Base-by-base conservation (phyloP, 1,140 invertebrate species). In the Ctenoplectra terminalis region DNA sequence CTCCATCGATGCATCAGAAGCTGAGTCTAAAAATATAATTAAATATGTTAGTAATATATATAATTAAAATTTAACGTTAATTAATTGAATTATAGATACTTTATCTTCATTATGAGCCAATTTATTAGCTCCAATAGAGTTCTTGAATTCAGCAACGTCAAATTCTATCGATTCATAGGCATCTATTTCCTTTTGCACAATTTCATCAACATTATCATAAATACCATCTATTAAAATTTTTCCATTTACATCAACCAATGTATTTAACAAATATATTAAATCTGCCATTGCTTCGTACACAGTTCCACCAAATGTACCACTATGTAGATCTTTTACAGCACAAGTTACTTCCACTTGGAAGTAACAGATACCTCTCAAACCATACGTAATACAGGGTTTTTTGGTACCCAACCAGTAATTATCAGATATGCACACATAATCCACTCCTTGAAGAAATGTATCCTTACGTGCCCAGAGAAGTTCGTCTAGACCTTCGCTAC, bases 321-420 rank as follows among this genome's bases (percentile, higher is more conserved):
- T 99, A 92, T 99, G 99, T 23, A 99, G 93, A 95, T 99, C 99
- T 94, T 98, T 98, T 40, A 93, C 93, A 11, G 98, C 96, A 94
- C 98, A 98, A 90, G 96, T 95, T 34, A 99, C 95, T 94, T 99
- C 98, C 46, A 99, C 89, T 88, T 95, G 96, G 91, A 99, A 99
- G 91, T 99, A 99, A 90, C 97, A 98, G 58, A 99, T 95, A 23
- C 99, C 99, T 88, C 98, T 95, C 0, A 99, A 95, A 8, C 99
- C 99, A 94, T 99, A 99, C 2, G 99, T 99, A 56, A 99, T 95
- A 92, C 99, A 99, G 0, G 99, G 99, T 91, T 99, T 99, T 17
- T 96, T 97, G 52, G 97, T 99, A 11, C 99, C 99, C 29, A 99
- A 93, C 99, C 99, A 99, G 90, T 99, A 99, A 94, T 99, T 99